These are phyloP conservation scores for Coleophora deauratella DNA, from an alignment of 2,888 invertebrate genomes.

Conservation along the genomic window DNA sequence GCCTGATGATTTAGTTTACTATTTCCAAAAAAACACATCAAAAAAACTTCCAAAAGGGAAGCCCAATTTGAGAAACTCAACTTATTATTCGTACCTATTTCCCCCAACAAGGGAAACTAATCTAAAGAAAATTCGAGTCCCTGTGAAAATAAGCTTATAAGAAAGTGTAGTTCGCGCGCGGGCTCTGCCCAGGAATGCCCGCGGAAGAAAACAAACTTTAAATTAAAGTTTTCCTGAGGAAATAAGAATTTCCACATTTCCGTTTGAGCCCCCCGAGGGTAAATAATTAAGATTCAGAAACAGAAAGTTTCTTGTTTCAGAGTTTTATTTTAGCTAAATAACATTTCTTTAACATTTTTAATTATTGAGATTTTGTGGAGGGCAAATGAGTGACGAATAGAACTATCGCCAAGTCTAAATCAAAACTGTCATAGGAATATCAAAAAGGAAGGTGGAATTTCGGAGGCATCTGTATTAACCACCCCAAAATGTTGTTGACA, in stretches of 20 bases:
- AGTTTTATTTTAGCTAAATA: too few relatives aligned
- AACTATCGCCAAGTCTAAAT: too few relatives aligned
- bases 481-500: too few relatives aligned
- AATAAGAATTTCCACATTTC: slow-evolving; percentile 47
- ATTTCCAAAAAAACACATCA: slow-evolving; percentile 12
- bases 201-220: slow-evolving; percentile 50
- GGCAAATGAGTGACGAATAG: too few relatives aligned
- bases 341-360: too few relatives aligned
- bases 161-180: slow-evolving; percentile 66
- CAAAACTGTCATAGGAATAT: too few relatives aligned
- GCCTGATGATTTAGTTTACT: too few relatives aligned
- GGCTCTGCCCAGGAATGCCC: slow-evolving; percentile 47
- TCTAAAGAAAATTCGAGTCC: slow-evolving; percentile 71
- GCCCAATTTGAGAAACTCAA: slow-evolving; percentile 60
- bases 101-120: slow-evolving; percentile 71
- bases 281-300: slow-evolving; percentile 39
- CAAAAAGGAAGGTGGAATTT: too few relatives aligned
- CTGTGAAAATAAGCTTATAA: slow-evolving; percentile 69
- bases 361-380: too few relatives aligned
- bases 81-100: slow-evolving; percentile 66
- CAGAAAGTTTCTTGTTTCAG: slow-evolving; percentile 24
- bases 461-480: too few relatives aligned
- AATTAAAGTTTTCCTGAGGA: slow-evolving; percentile 61
- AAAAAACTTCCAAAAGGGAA: slow-evolving; percentile 45
- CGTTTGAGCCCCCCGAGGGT: slow-evolving; percentile 23